Conservation (phyloP, 2,797 vertebrate species). For the Nannoperca obscura region DNA sequence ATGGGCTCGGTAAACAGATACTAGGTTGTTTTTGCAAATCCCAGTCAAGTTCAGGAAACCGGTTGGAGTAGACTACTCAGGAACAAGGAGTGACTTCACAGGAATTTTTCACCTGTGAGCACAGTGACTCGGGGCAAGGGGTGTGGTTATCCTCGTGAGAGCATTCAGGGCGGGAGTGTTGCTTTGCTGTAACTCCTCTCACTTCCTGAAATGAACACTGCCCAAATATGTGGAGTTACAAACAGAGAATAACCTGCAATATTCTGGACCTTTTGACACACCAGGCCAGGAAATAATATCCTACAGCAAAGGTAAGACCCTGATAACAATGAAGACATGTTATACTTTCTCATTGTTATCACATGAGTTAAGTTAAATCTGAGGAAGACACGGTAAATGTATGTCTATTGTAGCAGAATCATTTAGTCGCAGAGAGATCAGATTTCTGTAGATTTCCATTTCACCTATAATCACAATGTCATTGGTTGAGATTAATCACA, state of each 20-base stretch:
- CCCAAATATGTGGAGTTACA: slow-evolving; percentile 58
- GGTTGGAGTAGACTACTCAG: slow-evolving; percentile 32
- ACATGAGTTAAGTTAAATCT: background rate
- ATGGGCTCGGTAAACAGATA: background rate
- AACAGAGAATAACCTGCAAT: slow-evolving; percentile 14
- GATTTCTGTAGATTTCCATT: slow-evolving; percentile 33
- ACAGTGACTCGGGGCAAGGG: slow-evolving; percentile 59
- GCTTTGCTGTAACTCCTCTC: slow-evolving; percentile 39
- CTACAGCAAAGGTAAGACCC: slow-evolving; percentile 60
- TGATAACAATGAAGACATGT: background rate
- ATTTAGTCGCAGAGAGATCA: background rate
- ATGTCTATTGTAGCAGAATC: background rate
- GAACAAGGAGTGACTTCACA: slow-evolving; percentile 36
- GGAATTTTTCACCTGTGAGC: slow-evolving; percentile 69
- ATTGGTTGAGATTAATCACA: slow-evolving; percentile 19
- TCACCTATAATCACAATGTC: slow-evolving; percentile 18
- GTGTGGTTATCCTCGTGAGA: slow-evolving; percentile 62
- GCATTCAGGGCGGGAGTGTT: slow-evolving; percentile 40
- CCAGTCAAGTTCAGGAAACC: slow-evolving; percentile 27
- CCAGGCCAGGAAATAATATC: slow-evolving; percentile 2
- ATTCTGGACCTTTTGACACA: slow-evolving; percentile 48
- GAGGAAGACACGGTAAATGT: background rate
- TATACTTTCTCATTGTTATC: background rate
- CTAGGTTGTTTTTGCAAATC: background rate
- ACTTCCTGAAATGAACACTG: slow-evolving; percentile 71